These are phyloP conservation scores for Bufo gargarizans DNA, from an alignment of 2,113 vertebrate species.

Conservation along the genomic window DNA sequence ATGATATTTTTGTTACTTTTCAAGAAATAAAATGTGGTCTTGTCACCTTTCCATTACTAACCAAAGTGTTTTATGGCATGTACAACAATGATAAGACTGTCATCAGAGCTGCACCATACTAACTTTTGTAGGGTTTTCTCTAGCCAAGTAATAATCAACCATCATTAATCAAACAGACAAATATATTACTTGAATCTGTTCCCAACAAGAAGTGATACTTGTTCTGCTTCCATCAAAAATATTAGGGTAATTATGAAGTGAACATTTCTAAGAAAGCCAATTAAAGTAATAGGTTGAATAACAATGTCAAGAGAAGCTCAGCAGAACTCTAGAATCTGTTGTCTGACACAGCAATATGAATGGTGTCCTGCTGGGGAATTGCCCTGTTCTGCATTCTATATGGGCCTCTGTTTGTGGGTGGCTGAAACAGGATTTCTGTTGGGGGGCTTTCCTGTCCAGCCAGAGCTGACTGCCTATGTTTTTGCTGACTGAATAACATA, in stretches of 20 bases:
- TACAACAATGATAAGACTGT: neutral
- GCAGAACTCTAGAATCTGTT: conserved; percentile 24
- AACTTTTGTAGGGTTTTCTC: neutral
- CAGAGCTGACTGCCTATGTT: conserved; percentile 54
- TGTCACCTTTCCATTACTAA: neutral
- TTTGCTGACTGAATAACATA: conserved; percentile 58
- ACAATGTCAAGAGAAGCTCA: conserved; percentile 25
- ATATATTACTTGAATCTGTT: conserved; percentile 54
- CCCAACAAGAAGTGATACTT: conserved; percentile 24
- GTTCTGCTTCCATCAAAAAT: conserved; percentile 36
- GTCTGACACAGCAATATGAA: conserved; percentile 16
- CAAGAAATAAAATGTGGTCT: neutral
- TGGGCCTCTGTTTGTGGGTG: conserved; percentile 44
- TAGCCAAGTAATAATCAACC: conserved; percentile 46
- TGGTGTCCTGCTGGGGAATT: conserved; percentile 25
- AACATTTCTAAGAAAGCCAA: conserved; percentile 21
- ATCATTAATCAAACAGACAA: conserved; percentile 50
- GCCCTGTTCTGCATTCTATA: conserved; percentile 46
- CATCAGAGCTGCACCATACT: neutral
- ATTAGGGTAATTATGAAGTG: conserved; percentile 19
- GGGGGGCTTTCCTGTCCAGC: conserved; percentile 49
- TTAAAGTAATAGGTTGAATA: conserved; percentile 22
- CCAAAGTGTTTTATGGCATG: neutral
- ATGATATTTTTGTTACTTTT: conserved; percentile 3
- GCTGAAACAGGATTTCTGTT: conserved; percentile 38